Evolutionary conservation across 2,113 vertebrate genomes (phyloP).

Genomic region (Heloderma charlesbogerti): DNA sequence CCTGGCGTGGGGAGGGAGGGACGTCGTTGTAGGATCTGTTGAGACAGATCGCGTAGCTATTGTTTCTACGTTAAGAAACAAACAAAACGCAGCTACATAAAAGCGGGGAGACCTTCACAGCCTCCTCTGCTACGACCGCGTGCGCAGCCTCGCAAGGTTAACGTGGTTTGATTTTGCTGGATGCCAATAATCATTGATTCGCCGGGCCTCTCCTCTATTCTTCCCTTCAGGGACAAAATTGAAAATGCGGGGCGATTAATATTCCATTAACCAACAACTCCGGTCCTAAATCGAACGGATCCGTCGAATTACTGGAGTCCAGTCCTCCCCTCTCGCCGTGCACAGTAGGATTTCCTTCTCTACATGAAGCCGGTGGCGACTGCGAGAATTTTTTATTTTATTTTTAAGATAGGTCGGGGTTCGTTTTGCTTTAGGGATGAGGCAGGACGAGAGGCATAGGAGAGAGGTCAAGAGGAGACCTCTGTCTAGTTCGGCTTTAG

Average conservation of each 20-base stretch:
- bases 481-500: not conserved
- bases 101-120: not conserved
- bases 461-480: not conserved
- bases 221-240: constrained; percentile 41
- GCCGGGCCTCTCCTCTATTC: constrained; percentile 6
- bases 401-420: not conserved
- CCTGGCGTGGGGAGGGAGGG: too few species aligned
- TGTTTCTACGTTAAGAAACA: not conserved
- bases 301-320: not conserved
- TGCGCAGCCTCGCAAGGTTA: constrained; percentile 35
- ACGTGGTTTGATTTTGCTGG: constrained; percentile 52
- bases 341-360: not conserved
- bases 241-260: constrained; percentile 13
- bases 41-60: not conserved
- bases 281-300: not conserved
- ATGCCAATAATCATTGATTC: constrained; percentile 43
- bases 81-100: not conserved
- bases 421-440: not conserved
- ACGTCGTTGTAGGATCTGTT: not conserved
- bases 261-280: not conserved
- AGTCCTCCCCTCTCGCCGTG: fast-evolving
- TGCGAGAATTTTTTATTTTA: not conserved
- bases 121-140: not conserved
- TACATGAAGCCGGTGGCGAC: not conserved
- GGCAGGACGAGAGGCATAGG: not conserved